Percentiles rank a stretch among this genome's conserved stretches.
phyloP scores from a whole-genome alignment of 2,888 invertebrate genomes.

The Himalopsyche japonica region DNA sequence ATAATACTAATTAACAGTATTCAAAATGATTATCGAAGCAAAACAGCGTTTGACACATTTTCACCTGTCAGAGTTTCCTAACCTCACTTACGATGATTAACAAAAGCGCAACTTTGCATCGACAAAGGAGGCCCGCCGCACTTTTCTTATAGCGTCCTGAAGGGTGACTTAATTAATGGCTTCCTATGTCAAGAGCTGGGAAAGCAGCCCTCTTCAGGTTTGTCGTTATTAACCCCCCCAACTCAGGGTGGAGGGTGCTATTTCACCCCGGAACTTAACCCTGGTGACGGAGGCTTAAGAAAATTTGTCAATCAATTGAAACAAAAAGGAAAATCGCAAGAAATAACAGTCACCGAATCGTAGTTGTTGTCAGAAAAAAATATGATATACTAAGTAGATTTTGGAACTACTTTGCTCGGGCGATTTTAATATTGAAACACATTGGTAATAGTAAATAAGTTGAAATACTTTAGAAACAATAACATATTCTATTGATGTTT shows the following conservation, averaged over 20 bases:
- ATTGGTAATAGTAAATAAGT: too few species aligned
- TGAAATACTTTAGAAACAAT: too few species aligned
- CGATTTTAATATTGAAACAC: too few species aligned
- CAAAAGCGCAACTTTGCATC: background rate
- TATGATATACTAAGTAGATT: too few species aligned
- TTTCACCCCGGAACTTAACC: background rate
- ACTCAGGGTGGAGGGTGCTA: background rate
- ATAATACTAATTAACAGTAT: background rate
- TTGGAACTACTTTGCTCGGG: too few species aligned
- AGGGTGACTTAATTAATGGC: constrained; percentile 23
- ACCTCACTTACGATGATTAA: background rate
- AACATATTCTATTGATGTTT: too few species aligned
- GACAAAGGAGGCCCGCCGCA: background rate
- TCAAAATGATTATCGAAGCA: background rate
- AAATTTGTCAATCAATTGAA: background rate
- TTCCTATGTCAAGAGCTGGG: constrained; percentile 14
- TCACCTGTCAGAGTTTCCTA: background rate
- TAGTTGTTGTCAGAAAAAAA: too few species aligned
- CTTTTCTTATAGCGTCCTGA: background rate
- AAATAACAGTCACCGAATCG: background rate
- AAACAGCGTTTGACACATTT: background rate
- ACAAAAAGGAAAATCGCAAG: background rate
- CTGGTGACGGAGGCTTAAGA: background rate
- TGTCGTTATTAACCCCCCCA: background rate
- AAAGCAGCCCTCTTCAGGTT: constrained; percentile 9